Evolutionary conservation across 2,113 vertebrate species (phyloP).

Genomic region (Megaceryle torquata): DNA sequence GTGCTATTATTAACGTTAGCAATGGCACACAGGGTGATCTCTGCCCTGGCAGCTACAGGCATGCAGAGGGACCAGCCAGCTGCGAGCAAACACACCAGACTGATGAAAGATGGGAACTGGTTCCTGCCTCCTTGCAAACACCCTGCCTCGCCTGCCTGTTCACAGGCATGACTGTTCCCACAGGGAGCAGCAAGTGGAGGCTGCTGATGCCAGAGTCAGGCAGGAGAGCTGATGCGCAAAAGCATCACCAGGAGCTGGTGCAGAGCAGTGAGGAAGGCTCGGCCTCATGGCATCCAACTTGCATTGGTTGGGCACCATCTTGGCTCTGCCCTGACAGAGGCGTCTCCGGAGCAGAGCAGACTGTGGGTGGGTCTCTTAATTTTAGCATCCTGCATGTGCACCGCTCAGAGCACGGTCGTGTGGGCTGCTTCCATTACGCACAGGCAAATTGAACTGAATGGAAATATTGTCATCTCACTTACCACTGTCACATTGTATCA

Average conservation of each 20-base stretch:
- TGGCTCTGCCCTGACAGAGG: not conserved
- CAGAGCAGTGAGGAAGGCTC: not conserved
- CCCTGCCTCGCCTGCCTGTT: not conserved
- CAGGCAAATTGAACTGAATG: conserved; percentile 33
- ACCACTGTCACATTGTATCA: not conserved
- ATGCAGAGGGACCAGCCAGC: not conserved
- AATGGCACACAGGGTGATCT: not conserved
- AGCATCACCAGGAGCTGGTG: not conserved
- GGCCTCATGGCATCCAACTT: not conserved
- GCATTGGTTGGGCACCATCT: not conserved
- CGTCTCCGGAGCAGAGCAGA: not conserved
- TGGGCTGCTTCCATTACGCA: conserved; percentile 61
- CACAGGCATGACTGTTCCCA: not conserved
- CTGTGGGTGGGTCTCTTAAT: conserved; percentile 23
- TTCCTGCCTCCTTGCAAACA: not conserved
- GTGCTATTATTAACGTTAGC: not conserved
- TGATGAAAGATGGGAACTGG: fast-evolving
- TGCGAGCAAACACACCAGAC: fast-evolving
- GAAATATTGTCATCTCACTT: conserved; percentile 43
- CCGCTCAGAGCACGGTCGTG: not conserved
- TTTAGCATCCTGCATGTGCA: not conserved
- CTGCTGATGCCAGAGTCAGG: not conserved
- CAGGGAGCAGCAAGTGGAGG: not conserved
- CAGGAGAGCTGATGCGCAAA: not conserved
- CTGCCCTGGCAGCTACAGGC: not conserved